Base-by-base conservation (phyloP, 2,113 vertebrate genomes). In the Prinia subflava region DNA sequence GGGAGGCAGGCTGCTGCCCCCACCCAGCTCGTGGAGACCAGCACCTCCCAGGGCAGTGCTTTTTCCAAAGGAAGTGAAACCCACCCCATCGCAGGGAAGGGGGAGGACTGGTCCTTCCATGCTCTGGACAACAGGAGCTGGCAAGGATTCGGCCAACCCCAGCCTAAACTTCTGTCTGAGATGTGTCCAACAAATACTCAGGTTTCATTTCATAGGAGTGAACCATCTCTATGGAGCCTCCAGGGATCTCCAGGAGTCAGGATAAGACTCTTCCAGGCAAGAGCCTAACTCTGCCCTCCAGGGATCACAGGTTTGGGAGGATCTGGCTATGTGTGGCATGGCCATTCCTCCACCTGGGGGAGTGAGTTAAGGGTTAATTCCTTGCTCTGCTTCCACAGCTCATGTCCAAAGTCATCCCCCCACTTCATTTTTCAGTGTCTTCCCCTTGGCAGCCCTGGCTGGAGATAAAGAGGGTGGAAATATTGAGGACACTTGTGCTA, bases 291-390 rank as follows among this genome's bases (percentile, higher is more conserved):
- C 52, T 23, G 17, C 20, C 75, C 62, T 59, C 70, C 7, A 44
- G 19, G 16, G 20, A 68, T 8, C 24, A 11, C 19, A n/a, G 21
- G 5, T 30, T 53, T 62, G 56, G 42, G 35, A 84, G 76, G 78
- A 63, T 70, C 65, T 31, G 70, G 74, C 46, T 9, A 2, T 0
- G 0, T 15, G 18, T 2, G 2, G 37, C 31, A n/a, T 1, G 8
- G 30, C 24, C 59, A 49, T 15, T 47, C 37, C 25, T 68, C 16
- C 30, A 28, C 12, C 30, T n/a, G 31, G 21, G 60, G 24, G 19
- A 76, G 35, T 3, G 8, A 77, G 15, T 77, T 35, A 52, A 24
- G 42, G 46, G 60, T 74, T 81, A 77, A 76, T 62, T 73, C 50
- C 30, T 56, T 62, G 25, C 55, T 77, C 33, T 19, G 6, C 31